phyloP scores from a whole-genome alignment of 2,797 vertebrate genomes.

The Sparidentex hasta region DNA sequence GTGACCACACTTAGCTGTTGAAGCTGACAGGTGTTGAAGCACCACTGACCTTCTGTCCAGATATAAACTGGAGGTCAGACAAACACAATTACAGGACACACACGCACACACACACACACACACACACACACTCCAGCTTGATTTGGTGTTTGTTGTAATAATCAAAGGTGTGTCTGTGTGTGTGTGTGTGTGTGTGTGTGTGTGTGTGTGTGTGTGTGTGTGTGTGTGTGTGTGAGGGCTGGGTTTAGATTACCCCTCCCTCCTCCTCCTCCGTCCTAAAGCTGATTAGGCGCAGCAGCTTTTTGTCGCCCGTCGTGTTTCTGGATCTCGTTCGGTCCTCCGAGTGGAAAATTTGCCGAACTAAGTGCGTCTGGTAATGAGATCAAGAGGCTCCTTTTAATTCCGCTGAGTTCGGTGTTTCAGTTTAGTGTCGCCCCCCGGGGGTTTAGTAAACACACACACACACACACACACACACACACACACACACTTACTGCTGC shows the following conservation, averaged over 20 bases:
- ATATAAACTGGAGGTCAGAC: conserved; percentile 61
- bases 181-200: conserved; percentile 7
- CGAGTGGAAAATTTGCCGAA: conserved; percentile 76
- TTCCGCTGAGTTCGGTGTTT: conserved; percentile 74
- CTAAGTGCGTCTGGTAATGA: conserved; percentile 75
- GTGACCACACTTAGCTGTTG: conserved; percentile 60
- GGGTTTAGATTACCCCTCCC: conserved; percentile 25
- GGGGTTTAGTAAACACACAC: conserved; percentile 54
- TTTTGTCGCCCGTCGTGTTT: conserved; percentile 63
- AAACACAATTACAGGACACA: conserved; percentile 38
- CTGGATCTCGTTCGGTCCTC: conserved; percentile 68
- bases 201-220: not conserved
- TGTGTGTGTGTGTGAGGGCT: not conserved
- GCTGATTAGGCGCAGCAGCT: conserved; percentile 75
- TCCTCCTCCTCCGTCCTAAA: conserved; percentile 48
- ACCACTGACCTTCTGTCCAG: conserved; percentile 57
- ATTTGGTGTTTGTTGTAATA: conserved; percentile 43
- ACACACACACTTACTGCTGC: conserved; percentile 18
- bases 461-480: conserved; percentile 28
- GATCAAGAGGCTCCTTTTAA: conserved; percentile 70
- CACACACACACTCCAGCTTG: conserved; percentile 11
- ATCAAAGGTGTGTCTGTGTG: conserved; percentile 38
- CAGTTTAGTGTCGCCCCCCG: conserved; percentile 55
- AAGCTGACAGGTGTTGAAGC: conserved; percentile 73
- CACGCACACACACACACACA: not conserved